Conservation (phyloP, 2,888 invertebrate genomes). For the Apodemia duryi region DNA sequence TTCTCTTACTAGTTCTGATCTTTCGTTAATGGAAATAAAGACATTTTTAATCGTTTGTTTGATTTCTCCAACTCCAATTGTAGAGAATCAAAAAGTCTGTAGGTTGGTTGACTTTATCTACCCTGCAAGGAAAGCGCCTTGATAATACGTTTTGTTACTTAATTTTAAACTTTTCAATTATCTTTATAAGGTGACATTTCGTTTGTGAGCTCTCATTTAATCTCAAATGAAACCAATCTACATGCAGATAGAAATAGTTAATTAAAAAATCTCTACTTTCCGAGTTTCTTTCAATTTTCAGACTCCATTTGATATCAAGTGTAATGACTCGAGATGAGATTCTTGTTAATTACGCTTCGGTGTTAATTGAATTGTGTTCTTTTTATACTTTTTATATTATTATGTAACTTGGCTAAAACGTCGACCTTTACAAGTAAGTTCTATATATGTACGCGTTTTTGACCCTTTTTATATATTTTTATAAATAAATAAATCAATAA, state of each 20-base stretch:
- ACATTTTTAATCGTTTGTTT: no score
- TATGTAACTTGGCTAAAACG: no score
- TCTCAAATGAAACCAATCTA: slow-evolving; percentile 13
- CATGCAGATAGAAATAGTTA: slow-evolving; percentile 8
- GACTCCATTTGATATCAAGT: slow-evolving; percentile 8
- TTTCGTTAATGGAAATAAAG: no score
- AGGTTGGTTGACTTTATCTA: no score
- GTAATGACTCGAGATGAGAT: slow-evolving; percentile 5
- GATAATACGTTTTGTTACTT: background rate
- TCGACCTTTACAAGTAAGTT: no score
- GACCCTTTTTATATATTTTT: no score
- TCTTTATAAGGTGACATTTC: background rate
- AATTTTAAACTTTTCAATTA: background rate
- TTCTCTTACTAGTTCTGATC: no score
- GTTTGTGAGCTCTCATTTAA: background rate
- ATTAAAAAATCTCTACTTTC: slow-evolving; percentile 7
- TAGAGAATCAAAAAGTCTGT: no score
- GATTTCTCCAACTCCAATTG: no score
- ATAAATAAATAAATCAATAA: no score
- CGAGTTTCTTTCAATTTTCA: slow-evolving; percentile 12
- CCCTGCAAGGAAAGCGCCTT: no score
- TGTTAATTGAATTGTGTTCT: background rate
- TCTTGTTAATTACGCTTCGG: slow-evolving; percentile 6
- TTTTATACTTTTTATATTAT: background rate
- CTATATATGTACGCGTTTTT: no score